Percentiles rank a stretch among this genome's conserved stretches.
phyloP scores from a whole-genome alignment of 1,140 invertebrate genomes.

The Pseudobourletiella spinata region DNA sequence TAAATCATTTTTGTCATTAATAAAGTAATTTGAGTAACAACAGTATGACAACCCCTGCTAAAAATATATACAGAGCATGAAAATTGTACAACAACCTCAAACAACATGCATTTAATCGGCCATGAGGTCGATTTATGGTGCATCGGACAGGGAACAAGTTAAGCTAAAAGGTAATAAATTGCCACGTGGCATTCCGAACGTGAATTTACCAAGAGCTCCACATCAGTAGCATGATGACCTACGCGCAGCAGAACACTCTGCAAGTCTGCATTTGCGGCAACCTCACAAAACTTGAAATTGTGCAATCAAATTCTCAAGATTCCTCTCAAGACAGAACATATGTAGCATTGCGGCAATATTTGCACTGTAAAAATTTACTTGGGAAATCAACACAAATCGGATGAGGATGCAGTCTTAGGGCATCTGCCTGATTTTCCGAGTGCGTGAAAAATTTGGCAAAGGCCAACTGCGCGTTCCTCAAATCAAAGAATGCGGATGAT shows the following conservation, averaged over 20 bases:
- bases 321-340: too few relatives aligned
- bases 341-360: too few relatives aligned
- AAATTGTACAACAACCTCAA: not conserved
- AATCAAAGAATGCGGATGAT: not conserved
- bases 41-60: too few relatives aligned
- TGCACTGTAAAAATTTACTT: too few relatives aligned
- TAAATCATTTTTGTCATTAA: too few relatives aligned
- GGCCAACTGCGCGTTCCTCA: not conserved
- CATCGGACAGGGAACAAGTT: not conserved
- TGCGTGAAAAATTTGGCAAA: not conserved
- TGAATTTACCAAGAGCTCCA: not conserved
- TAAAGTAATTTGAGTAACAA: too few relatives aligned
- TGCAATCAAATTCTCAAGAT: too few relatives aligned
- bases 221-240: conserved; percentile 1
- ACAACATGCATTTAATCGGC: not conserved
- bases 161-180: not conserved
- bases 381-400: conserved; percentile 10
- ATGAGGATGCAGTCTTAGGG: not conserved
- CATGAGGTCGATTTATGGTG: too few relatives aligned
- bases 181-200: not conserved
- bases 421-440: not conserved
- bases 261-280: conserved; percentile 11
- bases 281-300: not conserved
- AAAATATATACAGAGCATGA: too few relatives aligned
- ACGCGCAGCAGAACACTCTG: not conserved